phyloP scores from a whole-genome alignment of 2,113 vertebrate genomes.

The Amphiprion ocellaris region DNA sequence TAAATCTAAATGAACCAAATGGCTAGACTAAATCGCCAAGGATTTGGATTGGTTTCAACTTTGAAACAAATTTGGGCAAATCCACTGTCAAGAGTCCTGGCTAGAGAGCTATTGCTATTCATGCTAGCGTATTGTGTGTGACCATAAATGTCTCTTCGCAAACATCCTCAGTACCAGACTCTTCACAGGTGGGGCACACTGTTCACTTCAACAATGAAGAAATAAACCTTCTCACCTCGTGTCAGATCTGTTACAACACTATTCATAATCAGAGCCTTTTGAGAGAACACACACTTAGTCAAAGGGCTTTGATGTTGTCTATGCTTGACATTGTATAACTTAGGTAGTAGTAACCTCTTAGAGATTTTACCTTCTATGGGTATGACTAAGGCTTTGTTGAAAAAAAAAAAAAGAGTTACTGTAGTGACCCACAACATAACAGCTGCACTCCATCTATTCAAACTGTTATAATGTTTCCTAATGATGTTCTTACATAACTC shows the following conservation, averaged over 20 bases:
- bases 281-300: not conserved
- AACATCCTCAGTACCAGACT: conserved; percentile 32
- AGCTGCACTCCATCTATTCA: not conserved
- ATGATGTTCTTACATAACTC: not conserved
- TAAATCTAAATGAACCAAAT: conserved; percentile 22
- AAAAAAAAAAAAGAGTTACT: not conserved
- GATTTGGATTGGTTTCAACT: conserved; percentile 42
- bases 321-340: not conserved
- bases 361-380: not conserved
- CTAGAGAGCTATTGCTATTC: conserved; percentile 66
- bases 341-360: not conserved
- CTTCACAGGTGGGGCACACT: conserved; percentile 16
- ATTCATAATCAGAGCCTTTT: conserved; percentile 27
- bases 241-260: not conserved
- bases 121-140: conserved; percentile 54
- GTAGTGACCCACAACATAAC: not conserved
- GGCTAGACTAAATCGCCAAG: conserved; percentile 8
- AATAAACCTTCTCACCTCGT: conserved; percentile 15
- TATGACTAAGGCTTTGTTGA: not conserved
- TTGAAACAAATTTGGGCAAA: conserved; percentile 54
- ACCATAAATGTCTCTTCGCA: conserved; percentile 50
- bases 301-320: conserved; percentile 5
- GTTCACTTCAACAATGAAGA: conserved; percentile 33
- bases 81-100: conserved; percentile 43
- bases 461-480: not conserved